Conservation (phyloP, 2,888 invertebrate species). For the Ptilodon capucinus region DNA sequence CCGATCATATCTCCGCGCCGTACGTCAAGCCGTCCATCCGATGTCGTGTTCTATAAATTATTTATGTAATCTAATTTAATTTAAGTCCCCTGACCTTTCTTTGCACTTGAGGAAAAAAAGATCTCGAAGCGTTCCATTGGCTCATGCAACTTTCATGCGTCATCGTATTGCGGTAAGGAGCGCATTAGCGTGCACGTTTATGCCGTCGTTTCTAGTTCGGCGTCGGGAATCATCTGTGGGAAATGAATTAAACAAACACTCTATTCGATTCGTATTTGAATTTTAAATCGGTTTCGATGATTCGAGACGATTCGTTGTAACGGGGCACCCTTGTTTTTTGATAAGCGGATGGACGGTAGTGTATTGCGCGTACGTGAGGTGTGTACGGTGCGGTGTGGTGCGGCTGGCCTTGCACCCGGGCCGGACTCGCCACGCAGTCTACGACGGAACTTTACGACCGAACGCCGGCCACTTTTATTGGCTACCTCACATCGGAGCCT, state of each 20-base stretch:
- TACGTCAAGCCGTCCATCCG: constrained; percentile 77
- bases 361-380: background rate
- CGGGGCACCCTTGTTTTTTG: constrained; percentile 17
- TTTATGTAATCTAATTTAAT: constrained; percentile 80
- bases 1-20: constrained; percentile 71
- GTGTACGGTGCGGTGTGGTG: background rate
- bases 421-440: constrained; percentile 80
- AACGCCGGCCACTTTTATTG: constrained; percentile 79
- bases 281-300: constrained; percentile 28
- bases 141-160: constrained; percentile 65
- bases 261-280: constrained; percentile 47
- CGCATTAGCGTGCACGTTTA: constrained; percentile 40
- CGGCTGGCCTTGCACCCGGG: constrained; percentile 39
- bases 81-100: constrained; percentile 76
- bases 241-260: constrained; percentile 48
- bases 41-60: constrained; percentile 76
- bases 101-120: constrained; percentile 61
- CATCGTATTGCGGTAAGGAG: constrained; percentile 59
- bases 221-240: constrained; percentile 28
- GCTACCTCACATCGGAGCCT: constrained; percentile 79
- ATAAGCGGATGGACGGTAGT: constrained; percentile 2
- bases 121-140: constrained; percentile 47
- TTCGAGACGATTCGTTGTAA: constrained; percentile 7
- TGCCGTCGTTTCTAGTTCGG: constrained; percentile 22
- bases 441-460: constrained; percentile 75